A percentile compares a stretch with the other conserved stretches of the same genome.
These are phyloP conservation scores for Parnassius apollo DNA, from an alignment of 2,888 invertebrate species.

Conservation along the genomic window DNA sequence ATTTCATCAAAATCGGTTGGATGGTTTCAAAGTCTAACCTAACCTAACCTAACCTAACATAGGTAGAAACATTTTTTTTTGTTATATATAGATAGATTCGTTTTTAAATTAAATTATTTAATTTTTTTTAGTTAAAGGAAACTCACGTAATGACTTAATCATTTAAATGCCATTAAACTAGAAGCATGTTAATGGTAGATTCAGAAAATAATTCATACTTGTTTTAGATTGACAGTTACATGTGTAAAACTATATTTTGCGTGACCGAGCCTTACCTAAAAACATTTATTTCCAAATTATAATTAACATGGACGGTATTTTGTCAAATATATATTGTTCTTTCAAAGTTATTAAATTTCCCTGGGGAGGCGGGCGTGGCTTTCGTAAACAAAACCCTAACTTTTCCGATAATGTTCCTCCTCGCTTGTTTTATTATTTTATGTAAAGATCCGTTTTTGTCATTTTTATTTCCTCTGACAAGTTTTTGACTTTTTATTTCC, in stretches of 20 bases:
- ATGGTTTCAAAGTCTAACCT: no score
- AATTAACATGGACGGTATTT: conserved; percentile 19
- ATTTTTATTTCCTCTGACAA: conserved; percentile 19
- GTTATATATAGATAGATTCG: no score
- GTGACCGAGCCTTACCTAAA: conserved; percentile 15
- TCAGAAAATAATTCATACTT: neutral
- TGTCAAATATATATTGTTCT: conserved; percentile 33
- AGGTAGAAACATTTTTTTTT: no score
- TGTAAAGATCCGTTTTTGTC: conserved; percentile 24
- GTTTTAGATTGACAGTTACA: conserved; percentile 7
- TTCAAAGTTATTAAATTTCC: conserved; percentile 33
- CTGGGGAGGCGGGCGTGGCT: conserved; percentile 38
- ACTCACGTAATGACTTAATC: no score
- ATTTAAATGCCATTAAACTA: no score
- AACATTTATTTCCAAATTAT: conserved; percentile 12
- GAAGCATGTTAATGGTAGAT: no score
- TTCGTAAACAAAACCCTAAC: conserved; percentile 57
- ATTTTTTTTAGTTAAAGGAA: no score
- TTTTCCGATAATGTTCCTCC: conserved; percentile 49
- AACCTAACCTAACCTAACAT: no score
- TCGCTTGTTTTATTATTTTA: conserved; percentile 47
- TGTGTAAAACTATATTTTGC: conserved; percentile 3
- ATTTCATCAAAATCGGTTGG: no score
- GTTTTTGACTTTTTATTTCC: conserved; percentile 28
- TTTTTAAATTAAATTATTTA: no score